Conservation (phyloP, 2,888 invertebrate genomes). For the Lutraria lutraria region DNA sequence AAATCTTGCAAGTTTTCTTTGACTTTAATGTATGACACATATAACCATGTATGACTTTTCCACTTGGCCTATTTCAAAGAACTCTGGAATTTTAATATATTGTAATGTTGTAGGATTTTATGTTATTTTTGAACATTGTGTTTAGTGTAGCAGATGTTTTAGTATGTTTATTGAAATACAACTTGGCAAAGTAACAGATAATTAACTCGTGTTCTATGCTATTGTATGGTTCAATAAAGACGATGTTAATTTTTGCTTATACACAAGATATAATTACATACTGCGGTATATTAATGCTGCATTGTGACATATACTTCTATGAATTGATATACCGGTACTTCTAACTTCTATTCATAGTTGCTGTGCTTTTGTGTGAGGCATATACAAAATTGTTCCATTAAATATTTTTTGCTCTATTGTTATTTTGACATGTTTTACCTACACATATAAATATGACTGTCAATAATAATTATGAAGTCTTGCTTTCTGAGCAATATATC, state of each 20-base stretch:
- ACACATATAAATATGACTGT: not conserved
- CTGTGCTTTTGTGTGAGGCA: not conserved
- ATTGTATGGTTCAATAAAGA: not conserved
- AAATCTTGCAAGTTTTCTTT: not conserved
- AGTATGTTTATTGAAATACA: not conserved
- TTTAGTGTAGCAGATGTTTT: not conserved
- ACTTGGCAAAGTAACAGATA: conserved; percentile 20
- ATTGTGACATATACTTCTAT: not conserved
- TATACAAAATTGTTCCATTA: not conserved
- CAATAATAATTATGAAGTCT: not conserved
- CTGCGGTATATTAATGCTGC: not conserved
- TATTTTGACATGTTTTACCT: not conserved
- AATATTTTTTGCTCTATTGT: not conserved
- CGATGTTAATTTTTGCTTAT: not conserved
- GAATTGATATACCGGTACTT: too few relatives aligned
- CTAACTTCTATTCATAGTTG: not conserved
- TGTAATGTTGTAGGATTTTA: not conserved
- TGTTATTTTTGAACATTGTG: not conserved
- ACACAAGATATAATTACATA: not conserved
- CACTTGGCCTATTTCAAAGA: not conserved
- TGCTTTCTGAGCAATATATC: not conserved
- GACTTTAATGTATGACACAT: not conserved
- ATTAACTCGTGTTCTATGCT: not conserved
- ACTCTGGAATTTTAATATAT: not conserved
- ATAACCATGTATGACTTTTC: not conserved